Base-by-base conservation (phyloP, 2,113 vertebrate genomes). In the Phaethornis superciliosus region DNA sequence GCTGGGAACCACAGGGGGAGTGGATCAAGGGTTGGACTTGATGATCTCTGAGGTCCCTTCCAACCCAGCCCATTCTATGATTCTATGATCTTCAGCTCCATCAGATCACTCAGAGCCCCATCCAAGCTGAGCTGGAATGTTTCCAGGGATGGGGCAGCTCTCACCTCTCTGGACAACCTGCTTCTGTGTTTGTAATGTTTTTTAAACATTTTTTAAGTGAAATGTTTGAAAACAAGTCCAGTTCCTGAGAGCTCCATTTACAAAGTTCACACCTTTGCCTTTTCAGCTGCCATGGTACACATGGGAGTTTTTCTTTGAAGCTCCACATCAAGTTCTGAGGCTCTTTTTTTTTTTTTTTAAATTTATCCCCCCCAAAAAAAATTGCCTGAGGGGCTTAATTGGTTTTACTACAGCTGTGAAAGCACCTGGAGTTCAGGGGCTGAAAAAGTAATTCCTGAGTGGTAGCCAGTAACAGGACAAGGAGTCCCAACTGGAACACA, bases 51-150 rank as follows among this genome's bases (percentile, higher is more conserved):
- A n/a, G n/a, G n/a, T n/a, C n/a, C n/a, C n/a, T n/a, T n/a, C n/a
- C n/a, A n/a, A n/a, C n/a, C n/a, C n/a, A n/a, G n/a, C n/a, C n/a
- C n/a, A n/a, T n/a, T n/a, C n/a, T n/a, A n/a, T n/a, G n/a, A n/a
- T n/a, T n/a, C n/a, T n/a, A n/a, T n/a, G n/a, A n/a, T 1, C 3
- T 88, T 1, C 26, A 42, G 13, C 40, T 0, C 0, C 2, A 32
- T 3, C 64, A 85, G 20, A 12, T 0, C 63, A 37, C 11, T 49
- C 42, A 62, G 20, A 71, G 16, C 52, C 32, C 23, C 0, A 0
- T 65, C 33, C 32, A 70, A 0, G 40, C 74, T n/a, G 63, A 1
- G 21, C 44, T 59, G 10, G 46, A 24, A 6, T 75, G 46, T 26
- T 33, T 2, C 42, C 56, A 74, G 23, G 71, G 20, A 54, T 60